Evolutionary conservation across 2,888 invertebrate genomes (phyloP), one percentile per base, ranked within the genome.

Genomic region (Dorcus parallelipipedus): DNA sequence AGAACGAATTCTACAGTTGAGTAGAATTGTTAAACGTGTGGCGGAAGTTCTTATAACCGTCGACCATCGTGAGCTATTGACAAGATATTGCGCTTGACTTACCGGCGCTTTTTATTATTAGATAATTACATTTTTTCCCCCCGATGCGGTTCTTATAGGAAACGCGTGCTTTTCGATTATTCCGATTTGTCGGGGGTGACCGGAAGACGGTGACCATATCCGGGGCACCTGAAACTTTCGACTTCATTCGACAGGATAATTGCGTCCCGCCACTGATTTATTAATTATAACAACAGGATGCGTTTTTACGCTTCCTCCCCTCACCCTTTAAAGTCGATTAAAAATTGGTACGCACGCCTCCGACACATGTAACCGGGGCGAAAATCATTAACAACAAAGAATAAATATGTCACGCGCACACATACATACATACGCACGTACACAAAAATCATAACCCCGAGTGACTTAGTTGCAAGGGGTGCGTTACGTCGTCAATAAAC

Each of bases 141-240:
- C 9, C 40, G 40, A 38, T 10, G 40, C 39, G 33, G 23, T 49
- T 50, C 23, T 39, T 50, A 38, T 39, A 50, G 50, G 40, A 39
- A 47, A 49, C 40, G 41, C 54, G 49, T 49, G 54, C 49, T 6
- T 8, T 8, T 45, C 14, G 64, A 64, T 63, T 60, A 64, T 70
- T 66, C 64, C 59, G 63, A 67, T 67, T 68, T 63, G 59, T 58
- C 17, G 58, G 55, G 50, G 51, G 56, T 45, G 49, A 71, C 73
- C 71, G 73, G 73, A 72, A 71, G 69, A 70, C 68, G 70, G n/a
- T 71, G 71, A 71, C 73, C 73, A 70, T 72, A 70, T 73, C 73
- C 73, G 70, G 54, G 49, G 71, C 72, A 67, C 65, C 63, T 67
- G 67, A 56, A 58, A 56, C 59, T 60, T 59, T 56, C 61, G 63